Base-by-base conservation (phyloP, 2,888 invertebrate genomes). In the Abscondita cerata region DNA sequence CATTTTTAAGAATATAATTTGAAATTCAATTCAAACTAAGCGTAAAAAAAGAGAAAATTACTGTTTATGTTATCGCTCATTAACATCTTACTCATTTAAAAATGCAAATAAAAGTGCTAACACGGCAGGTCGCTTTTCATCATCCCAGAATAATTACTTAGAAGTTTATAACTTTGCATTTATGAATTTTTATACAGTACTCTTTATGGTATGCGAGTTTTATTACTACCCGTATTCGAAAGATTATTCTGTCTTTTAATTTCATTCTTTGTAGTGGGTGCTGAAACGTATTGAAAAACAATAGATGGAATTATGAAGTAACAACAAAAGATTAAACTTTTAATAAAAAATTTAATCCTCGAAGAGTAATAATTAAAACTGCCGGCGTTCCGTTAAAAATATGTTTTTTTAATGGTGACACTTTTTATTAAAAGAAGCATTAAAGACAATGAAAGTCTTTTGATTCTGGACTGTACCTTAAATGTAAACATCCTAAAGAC, bases 61-160 rank as follows among this genome's bases (percentile, higher is more conserved):
- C 16, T 18, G 47, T 25, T 46, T 62, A 56, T 62, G 52, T 52
- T 57, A 40, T 57, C 62, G 19, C 54, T 62, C 62, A 62, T 62
- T 62, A 62, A 58, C 62, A 57, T 62, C 54, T 57, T 62, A 47
- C 58, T 52, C 52, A 50, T 64, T 57, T 56, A 60, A 56, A 57
- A 54, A 54, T 59, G 59, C 62, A 70, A 68, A 68, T 67, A 67
- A 67, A 67, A 67, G 62, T 57, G 61, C 65, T 69, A 69, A 69
- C 71, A 65, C 64, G 59, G 46, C 64, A 58, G 59, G 56, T 62
- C 61, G 65, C 69, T 70, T 64, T 72, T 68, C 67, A 68, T 67
- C 61, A 61, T 65, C 70, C 67, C 71, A 66, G 67, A 71, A 70
- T 74, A 74, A 74, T 74, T 73, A 72, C 72, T 72, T 72, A 71